A percentile compares a stretch with the other conserved stretches of the same genome.
phyloP scores from a whole-genome alignment of 2,113 vertebrate species.

The Lepus europaeus region DNA sequence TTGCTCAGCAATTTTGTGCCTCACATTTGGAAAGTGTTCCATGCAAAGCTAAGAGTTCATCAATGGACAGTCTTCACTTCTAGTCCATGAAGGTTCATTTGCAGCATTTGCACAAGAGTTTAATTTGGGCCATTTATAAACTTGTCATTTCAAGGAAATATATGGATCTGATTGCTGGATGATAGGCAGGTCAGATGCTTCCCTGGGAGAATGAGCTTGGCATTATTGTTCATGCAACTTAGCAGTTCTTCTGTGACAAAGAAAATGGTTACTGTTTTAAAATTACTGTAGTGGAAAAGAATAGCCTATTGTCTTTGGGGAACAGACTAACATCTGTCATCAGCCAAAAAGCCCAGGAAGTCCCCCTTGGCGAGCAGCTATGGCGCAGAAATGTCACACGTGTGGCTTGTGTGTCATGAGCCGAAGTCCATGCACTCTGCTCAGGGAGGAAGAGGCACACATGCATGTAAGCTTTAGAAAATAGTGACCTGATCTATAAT shows the following conservation, averaged over 20 bases:
- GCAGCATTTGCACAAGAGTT: neutral
- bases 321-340: neutral
- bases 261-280: constrained; percentile 41
- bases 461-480: neutral
- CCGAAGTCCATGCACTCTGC: neutral
- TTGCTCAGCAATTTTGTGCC: neutral
- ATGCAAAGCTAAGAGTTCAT: neutral
- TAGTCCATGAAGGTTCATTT: neutral
- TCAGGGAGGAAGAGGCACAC: neutral
- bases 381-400: neutral
- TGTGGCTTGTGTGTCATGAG: neutral
- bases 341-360: neutral
- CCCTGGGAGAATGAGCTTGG: neutral
- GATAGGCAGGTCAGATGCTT: neutral
- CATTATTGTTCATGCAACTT: neutral
- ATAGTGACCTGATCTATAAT: neutral
- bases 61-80: neutral
- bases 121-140: constrained; percentile 32
- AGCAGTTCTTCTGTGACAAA: neutral
- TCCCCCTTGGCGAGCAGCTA: neutral
- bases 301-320: neutral
- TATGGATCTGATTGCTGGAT: neutral
- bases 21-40: constrained; percentile 3
- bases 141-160: constrained; percentile 35
- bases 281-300: neutral